Evolutionary conservation across 2,888 invertebrate species (phyloP).

Genomic region (Ceriagrion tenellum): DNA sequence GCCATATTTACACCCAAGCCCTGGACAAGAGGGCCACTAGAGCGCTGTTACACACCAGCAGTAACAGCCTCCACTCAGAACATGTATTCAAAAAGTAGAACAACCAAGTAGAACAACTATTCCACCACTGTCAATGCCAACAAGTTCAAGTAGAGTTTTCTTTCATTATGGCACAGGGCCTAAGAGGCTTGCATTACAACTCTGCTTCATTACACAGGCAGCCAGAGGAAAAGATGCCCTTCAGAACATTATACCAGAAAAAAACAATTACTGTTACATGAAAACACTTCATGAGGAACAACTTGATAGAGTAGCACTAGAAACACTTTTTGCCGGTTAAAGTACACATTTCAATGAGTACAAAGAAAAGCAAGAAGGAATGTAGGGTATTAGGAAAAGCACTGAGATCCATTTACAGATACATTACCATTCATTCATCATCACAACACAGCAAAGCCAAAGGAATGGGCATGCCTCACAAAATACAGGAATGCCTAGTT

Average conservation of each 20-base stretch:
- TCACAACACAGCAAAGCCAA: background rate
- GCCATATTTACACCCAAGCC: background rate
- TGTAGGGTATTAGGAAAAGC: background rate
- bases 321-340: background rate
- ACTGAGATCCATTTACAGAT: background rate
- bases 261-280: background rate
- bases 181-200: background rate
- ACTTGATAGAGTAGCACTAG: background rate
- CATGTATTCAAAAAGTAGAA: background rate
- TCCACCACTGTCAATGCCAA: conserved; percentile 7
- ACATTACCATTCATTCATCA: background rate
- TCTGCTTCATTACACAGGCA: background rate
- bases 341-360: background rate
- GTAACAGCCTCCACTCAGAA: background rate
- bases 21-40: background rate
- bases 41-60: background rate
- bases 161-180: background rate
- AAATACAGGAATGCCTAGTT: background rate
- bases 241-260: background rate
- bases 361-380: background rate
- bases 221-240: background rate
- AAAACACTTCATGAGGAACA: conserved; percentile 25
- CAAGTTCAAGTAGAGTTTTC: background rate
- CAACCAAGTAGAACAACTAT: background rate
- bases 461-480: background rate